A percentile compares a stretch with the other conserved stretches of the same genome.
Evolutionary conservation across 2,888 invertebrate genomes (phyloP).

Genomic region (Ferdinandea cuprea): DNA sequence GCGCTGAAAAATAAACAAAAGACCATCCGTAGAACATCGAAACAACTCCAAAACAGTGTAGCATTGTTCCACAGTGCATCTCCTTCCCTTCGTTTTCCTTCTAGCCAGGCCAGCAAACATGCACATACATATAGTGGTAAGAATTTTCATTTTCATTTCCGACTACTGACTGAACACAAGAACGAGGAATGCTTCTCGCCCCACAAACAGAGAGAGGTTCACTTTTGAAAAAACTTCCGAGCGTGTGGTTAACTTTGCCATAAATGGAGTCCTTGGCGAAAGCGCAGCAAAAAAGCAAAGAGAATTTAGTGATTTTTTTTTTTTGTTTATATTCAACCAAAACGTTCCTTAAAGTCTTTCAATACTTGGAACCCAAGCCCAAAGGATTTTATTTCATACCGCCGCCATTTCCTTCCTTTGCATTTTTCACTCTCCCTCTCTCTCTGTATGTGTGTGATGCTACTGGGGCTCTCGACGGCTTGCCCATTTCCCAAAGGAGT

Average conservation of each 20-base stretch:
- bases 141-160: slow-evolving; percentile 51
- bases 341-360: slow-evolving; percentile 65
- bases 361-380: slow-evolving; percentile 32
- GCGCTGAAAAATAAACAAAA: slow-evolving; percentile 50
- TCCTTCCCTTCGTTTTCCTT: neutral
- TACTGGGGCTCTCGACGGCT: slow-evolving; percentile 26
- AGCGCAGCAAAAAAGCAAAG: neutral
- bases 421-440: slow-evolving; percentile 20
- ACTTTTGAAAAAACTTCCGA: slow-evolving; percentile 43
- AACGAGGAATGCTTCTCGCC: slow-evolving; percentile 34
- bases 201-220: slow-evolving; percentile 2
- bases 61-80: slow-evolving; percentile 38
- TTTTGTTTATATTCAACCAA: neutral
- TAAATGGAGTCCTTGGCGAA: slow-evolving; percentile 48
- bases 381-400: slow-evolving; percentile 42
- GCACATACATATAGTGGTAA: neutral
- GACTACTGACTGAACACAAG: slow-evolving; percentile 26
- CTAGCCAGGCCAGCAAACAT: neutral
- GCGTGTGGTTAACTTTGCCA: slow-evolving; percentile 55
- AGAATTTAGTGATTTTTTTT: neutral
- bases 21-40: slow-evolving; percentile 15
- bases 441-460: no score
- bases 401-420: slow-evolving; percentile 37
- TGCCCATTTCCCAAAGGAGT: slow-evolving; percentile 41
- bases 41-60: slow-evolving; percentile 56